Percentiles rank a stretch among this genome's conserved stretches.
phyloP scores from a whole-genome alignment of 2,113 vertebrate genomes.

The Mirza zaza region DNA sequence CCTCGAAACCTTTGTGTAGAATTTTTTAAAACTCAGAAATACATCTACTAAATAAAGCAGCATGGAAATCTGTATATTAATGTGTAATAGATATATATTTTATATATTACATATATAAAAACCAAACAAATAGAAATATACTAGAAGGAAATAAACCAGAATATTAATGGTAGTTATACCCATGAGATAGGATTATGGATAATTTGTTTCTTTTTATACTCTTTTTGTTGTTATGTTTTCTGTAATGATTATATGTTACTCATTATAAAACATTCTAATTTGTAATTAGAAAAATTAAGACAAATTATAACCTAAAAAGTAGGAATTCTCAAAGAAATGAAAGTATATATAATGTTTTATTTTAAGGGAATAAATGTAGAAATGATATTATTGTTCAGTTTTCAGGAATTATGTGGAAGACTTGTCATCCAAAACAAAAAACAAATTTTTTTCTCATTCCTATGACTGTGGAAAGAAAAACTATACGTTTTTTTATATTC shows the following conservation, averaged over 20 bases:
- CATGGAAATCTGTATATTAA: background rate
- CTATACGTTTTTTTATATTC: background rate
- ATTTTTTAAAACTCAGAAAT: background rate
- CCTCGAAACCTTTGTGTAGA: background rate
- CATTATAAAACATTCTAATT: background rate
- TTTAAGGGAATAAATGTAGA: background rate
- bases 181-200: background rate
- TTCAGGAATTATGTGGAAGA: background rate
- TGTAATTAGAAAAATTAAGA: background rate
- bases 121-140: background rate
- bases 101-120: background rate
- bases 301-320: background rate
- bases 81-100: background rate
- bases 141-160: background rate
- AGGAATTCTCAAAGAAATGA: background rate
- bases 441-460: background rate
- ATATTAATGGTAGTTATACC: background rate
- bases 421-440: background rate
- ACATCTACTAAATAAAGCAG: background rate
- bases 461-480: background rate
- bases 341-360: conserved; percentile 14
- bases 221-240: conserved; percentile 2
- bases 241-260: background rate
- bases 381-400: background rate
- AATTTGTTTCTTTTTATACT: background rate